Evolutionary conservation across 2,797 vertebrate genomes (phyloP).

Genomic region (Erethizon dorsatum): DNA sequence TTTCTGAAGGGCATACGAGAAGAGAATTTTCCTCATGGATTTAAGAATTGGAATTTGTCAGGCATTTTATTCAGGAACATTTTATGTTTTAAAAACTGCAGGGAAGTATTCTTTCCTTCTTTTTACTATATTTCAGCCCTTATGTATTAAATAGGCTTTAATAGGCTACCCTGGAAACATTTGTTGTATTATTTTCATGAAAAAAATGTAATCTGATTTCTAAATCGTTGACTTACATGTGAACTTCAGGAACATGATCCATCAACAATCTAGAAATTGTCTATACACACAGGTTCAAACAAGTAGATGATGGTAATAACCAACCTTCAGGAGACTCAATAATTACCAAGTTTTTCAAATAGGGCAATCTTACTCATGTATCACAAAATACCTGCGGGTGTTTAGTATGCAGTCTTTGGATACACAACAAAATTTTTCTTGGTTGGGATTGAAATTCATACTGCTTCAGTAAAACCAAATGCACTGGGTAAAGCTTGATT

Average conservation of each 20-base stretch:
- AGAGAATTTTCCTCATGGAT: neutral
- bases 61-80: conserved; percentile 29
- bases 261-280: conserved; percentile 38
- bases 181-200: conserved; percentile 55
- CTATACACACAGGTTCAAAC: neutral
- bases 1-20: neutral
- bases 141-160: conserved; percentile 44
- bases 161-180: neutral
- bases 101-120: conserved; percentile 28
- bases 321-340: conserved; percentile 2
- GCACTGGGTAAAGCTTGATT: neutral
- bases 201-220: conserved; percentile 51
- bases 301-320: conserved; percentile 8
- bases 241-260: conserved; percentile 29
- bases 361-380: neutral
- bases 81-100: conserved; percentile 27
- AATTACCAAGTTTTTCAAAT: conserved; percentile 35
- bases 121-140: conserved; percentile 30
- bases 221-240: conserved; percentile 16
- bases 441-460: conserved; percentile 40
- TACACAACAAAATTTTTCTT: conserved; percentile 24
- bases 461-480: neutral
- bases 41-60: conserved; percentile 46
- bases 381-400: neutral
- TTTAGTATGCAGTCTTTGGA: neutral